Percentiles rank a stretch among this genome's conserved stretches.
Conservation (phyloP, 2,888 invertebrate genomes). For the Cactoblastis cactorum region DNA sequence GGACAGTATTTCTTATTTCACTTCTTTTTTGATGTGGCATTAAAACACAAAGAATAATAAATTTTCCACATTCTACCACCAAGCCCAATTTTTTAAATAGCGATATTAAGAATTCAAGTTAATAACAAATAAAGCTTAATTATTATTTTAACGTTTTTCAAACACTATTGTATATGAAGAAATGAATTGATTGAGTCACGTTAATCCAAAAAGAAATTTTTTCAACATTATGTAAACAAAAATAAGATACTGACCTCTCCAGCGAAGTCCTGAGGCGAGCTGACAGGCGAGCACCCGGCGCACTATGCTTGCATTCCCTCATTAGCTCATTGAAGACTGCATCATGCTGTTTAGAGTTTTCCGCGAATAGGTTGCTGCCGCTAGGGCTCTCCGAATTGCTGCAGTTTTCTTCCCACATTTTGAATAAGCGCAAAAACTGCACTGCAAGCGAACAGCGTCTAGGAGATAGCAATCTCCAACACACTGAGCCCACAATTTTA, state of each 20-base stretch:
- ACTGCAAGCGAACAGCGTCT: not conserved
- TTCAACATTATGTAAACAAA: not conserved
- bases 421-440: constrained; percentile 4
- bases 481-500: constrained; percentile 5
- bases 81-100: too few species aligned
- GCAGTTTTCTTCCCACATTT: constrained; percentile 33
- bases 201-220: constrained; percentile 1
- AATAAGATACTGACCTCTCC: constrained; percentile 59
- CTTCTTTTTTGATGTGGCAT: too few species aligned
- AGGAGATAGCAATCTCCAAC: constrained; percentile 6
- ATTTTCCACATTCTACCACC: too few species aligned
- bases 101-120: too few species aligned
- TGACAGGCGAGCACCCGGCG: constrained; percentile 83
- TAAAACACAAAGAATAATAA: too few species aligned
- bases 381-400: constrained; percentile 18
- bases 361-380: constrained; percentile 17
- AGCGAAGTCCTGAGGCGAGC: constrained; percentile 55
- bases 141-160: too few species aligned
- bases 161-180: too few species aligned
- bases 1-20: too few species aligned
- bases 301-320: constrained; percentile 82
- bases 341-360: constrained; percentile 35
- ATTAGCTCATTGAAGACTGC: constrained; percentile 80
- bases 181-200: too few species aligned
- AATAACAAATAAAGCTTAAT: too few species aligned